These are phyloP conservation scores for Zaprionus camerounensis DNA, from an alignment of 1,140 invertebrate genomes.

Conservation along the genomic window DNA sequence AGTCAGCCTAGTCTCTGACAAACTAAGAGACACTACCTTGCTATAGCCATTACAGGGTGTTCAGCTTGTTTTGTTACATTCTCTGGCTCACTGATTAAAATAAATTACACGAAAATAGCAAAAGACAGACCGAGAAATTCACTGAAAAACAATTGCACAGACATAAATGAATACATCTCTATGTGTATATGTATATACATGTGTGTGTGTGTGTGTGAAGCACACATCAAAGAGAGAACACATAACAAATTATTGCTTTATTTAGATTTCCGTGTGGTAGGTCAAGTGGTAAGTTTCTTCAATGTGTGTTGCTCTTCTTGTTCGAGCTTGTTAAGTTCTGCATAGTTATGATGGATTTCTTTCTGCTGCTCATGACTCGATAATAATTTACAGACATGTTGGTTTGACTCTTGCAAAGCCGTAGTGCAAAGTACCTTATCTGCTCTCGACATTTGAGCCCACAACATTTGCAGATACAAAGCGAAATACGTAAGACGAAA, in stretches of 20 bases:
- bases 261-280: slow-evolving; percentile 78
- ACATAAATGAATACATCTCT: background rate
- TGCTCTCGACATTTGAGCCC: background rate
- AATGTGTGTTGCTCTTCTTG: slow-evolving; percentile 29
- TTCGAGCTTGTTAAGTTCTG: background rate
- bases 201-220: background rate
- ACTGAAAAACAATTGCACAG: slow-evolving; percentile 21
- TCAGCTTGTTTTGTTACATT: slow-evolving; percentile 24
- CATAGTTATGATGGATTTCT: background rate
- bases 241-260: slow-evolving; percentile 67
- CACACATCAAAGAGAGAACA: slow-evolving; percentile 23
- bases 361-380: background rate
- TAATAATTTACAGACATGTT: slow-evolving; percentile 1
- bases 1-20: background rate
- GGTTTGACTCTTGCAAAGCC: background rate
- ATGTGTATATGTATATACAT: background rate
- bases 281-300: slow-evolving; percentile 78
- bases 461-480: background rate
- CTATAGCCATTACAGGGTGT: background rate
- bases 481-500: background rate
- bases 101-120: slow-evolving; percentile 33
- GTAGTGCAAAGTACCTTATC: background rate
- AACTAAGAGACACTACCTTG: background rate
- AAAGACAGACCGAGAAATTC: slow-evolving; percentile 15
- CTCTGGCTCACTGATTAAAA: slow-evolving; percentile 32